phyloP scores from a whole-genome alignment of 2,797 vertebrate species.

The Caiman crocodilus region DNA sequence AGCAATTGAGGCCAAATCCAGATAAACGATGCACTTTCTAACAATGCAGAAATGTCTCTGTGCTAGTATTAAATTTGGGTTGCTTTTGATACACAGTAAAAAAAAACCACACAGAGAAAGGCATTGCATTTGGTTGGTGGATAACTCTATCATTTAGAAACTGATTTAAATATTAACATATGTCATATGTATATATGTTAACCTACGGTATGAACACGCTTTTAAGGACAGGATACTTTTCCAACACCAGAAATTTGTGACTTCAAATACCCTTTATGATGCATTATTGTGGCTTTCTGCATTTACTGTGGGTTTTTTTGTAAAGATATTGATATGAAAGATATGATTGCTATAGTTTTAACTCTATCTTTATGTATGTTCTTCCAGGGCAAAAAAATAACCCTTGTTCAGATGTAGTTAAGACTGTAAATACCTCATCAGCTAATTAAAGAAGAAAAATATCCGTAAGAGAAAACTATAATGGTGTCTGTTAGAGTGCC shows the following conservation, averaged over 20 bases:
- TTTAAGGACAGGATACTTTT: neutral
- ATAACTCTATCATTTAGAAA: constrained; percentile 9
- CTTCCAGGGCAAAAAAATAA: neutral
- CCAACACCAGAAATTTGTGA: neutral
- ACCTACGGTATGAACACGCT: neutral
- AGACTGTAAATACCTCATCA: neutral
- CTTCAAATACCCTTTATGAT: neutral
- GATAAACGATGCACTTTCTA: neutral
- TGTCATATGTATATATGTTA: neutral
- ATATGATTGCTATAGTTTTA: neutral
- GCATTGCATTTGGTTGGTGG: neutral
- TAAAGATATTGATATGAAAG: neutral
- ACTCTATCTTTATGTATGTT: neutral
- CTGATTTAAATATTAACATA: neutral
- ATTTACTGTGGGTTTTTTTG: neutral
- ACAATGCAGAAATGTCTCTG: neutral
- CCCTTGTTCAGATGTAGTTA: neutral
- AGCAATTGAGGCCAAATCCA: constrained; percentile 30
- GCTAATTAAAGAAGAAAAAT: neutral
- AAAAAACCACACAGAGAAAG: neutral
- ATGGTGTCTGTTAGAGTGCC: neutral
- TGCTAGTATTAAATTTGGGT: neutral
- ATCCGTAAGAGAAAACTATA: neutral
- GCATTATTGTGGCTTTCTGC: constrained; percentile 1
- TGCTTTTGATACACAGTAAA: neutral